Evolutionary conservation across 2,888 invertebrate genomes (phyloP), one percentile per base, ranked within the genome.

Genomic region (Clunio marinus): DNA sequence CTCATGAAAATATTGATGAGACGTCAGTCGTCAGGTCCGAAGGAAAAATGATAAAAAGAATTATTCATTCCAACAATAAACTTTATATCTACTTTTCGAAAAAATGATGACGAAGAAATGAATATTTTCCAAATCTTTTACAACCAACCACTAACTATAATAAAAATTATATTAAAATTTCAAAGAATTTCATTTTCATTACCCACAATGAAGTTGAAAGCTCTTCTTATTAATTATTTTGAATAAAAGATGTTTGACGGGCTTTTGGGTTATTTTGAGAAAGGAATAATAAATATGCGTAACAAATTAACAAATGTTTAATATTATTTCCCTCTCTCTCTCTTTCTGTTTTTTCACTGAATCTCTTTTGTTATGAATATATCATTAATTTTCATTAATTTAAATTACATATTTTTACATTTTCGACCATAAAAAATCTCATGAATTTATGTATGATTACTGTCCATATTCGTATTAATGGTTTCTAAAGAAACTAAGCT

Each of bases 341-440:
- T n/a, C n/a, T n/a, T n/a, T 60, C 22, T 35, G 25, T 27, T 13
- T 28, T 51, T 20, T n/a, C 51, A n/a, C 41, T 15, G 41, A 41
- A 17, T 15, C 55, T 10, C 20, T 55, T 25, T 46, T 65, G 27
- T 46, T 65, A 10, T 65, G 46, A 46, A 65, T 65, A 46, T 65
- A 46, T 65, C 65, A 65, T 65, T 65, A 65, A 65, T 65, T 46
- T 46, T 65, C 65, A 65, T 65, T 65, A 65, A 65, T 65, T 65
- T 65, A 65, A 65, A 65, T 65, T 65, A 65, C 65, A 46, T 24
- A 60, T 60, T 28, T 17, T 58, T 58, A 28, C 32, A 10, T 41
- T 41, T 41, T 32, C 28, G 58, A 58, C 8, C 32, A 17, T 8
- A 1, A 15, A 51, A 51, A 51, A 17, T n/a, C 41, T 41, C 41